Base-by-base conservation (phyloP, 35 echinoderm and acorn worm genomes). In the Heliocidaris tuberculata region DNA sequence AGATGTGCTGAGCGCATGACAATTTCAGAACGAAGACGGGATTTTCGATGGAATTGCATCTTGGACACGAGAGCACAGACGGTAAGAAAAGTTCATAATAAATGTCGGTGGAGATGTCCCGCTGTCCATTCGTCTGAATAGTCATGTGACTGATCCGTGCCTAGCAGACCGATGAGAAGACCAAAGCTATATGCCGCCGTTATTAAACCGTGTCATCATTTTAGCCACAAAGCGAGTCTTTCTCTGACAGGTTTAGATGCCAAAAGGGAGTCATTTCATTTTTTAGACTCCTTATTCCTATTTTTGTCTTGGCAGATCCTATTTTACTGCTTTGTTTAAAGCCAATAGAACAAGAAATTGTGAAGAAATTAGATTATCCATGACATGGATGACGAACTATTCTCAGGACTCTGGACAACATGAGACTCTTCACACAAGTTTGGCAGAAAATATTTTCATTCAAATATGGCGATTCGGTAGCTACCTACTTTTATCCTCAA, bases 41-140 rank as follows among this genome's bases (percentile, higher is more conserved):
- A 29, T 24, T 78, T 7, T 7, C 65, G 1, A 78, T 78, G 21
- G 19, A 27, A 24, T 27, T 7, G 65, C 2, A 78, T n/a, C 7
- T 78, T 78, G 19, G 65, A 78, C 65, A 78, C 27, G 17, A 42
- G 27, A 8, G 65, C 21, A 78, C 65, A 78, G 65, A 78, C 65
- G 65, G 65, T 78, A 78, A 78, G 65, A 78, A 78, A n/a, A 78
- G 21, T 78, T 78, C 65, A 78, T 78, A 21, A 78, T 78, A 78
- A 78, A 78, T 78, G 65, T 78, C 17, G 21, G 6, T 78, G 65
- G 65, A 78, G 65, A 78, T 78, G 65, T 78, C 65, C 65, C 65
- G 65, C 65, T 78, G 65, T 78, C 65, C 21, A 7, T 78, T 19
- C 65, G 65, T 78, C 65, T 78, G 2, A 19, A 5, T 78, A 19